These are phyloP conservation scores for Rallus limicola DNA, from an alignment of 2,113 vertebrate species.

Conservation along the genomic window DNA sequence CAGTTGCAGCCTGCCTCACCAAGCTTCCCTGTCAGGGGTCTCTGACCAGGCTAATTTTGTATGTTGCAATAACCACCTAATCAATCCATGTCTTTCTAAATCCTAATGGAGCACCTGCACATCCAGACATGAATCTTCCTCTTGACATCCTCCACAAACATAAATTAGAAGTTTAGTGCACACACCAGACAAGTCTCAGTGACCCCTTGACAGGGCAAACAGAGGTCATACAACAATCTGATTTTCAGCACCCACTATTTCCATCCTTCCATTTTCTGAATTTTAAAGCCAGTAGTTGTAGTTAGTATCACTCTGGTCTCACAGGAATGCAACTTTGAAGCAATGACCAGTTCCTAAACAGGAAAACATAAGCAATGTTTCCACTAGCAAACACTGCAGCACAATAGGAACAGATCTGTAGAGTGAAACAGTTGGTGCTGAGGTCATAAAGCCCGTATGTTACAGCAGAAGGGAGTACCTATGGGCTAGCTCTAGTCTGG, in stretches of 20 bases:
- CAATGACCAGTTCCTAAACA: background rate
- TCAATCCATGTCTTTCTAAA: conserved; percentile 47
- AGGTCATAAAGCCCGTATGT: background rate
- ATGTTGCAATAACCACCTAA: conserved; percentile 60
- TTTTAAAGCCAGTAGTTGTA: background rate
- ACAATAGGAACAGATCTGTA: background rate
- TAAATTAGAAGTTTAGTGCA: conserved; percentile 61
- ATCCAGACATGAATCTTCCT: conserved; percentile 62
- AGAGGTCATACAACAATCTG: conserved; percentile 52
- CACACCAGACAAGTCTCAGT: conserved; percentile 30
- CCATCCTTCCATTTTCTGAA: background rate
- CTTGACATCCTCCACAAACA: conserved; percentile 46
- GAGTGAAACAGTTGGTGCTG: background rate
- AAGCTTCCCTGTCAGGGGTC: conserved; percentile 25
- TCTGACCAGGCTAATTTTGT: conserved; percentile 51
- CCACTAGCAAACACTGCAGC: background rate
- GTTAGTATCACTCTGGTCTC: background rate
- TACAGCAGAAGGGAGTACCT: background rate
- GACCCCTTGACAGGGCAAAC: conserved; percentile 55
- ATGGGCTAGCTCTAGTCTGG: background rate
- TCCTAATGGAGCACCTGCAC: conserved; percentile 62
- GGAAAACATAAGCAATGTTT: background rate
- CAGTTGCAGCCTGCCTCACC: background rate
- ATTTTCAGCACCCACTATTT: conserved; percentile 34
- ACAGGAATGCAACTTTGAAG: background rate